These are phyloP conservation scores for Rhynchotus rufescens DNA, from an alignment of 2,797 vertebrate species.

Conservation along the genomic window DNA sequence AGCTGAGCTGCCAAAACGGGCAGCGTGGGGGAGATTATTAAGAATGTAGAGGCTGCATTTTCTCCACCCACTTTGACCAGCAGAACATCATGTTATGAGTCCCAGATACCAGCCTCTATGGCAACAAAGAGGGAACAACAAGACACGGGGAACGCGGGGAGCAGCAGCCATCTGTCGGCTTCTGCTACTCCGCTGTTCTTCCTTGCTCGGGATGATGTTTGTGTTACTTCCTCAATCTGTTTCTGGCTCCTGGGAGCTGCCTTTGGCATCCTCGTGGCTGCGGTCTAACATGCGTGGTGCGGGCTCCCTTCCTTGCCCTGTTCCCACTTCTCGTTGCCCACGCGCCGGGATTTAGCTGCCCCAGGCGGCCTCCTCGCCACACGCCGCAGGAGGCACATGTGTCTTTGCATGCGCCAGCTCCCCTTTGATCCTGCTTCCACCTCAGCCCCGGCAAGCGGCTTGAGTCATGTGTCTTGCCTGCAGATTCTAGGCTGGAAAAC, in stretches of 20 bases:
- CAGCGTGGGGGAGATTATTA: neutral
- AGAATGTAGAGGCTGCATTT: neutral
- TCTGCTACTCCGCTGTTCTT: conserved; percentile 32
- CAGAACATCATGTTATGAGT: neutral
- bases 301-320: conserved; percentile 28
- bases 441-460: neutral
- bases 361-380: conserved; percentile 5
- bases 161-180: conserved; percentile 61
- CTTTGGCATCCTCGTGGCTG: neutral
- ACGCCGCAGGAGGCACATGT: conserved; percentile 14
- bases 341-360: neutral
- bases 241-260: conserved; percentile 53
- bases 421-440: conserved; percentile 34
- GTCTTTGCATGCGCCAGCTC: neutral
- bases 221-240: conserved; percentile 66
- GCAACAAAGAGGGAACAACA: conserved; percentile 52
- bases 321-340: conserved; percentile 8
- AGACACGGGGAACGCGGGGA: conserved; percentile 26
- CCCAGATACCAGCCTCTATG: conserved; percentile 39
- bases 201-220: conserved; percentile 48
- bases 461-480: conserved; percentile 13
- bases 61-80: neutral
- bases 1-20: neutral
- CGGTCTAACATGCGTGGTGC: neutral
- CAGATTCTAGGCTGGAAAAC: conserved; percentile 6